A percentile compares a stretch with the other conserved stretches of the same genome.
Evolutionary conservation across 2,888 invertebrate species (phyloP).

Genomic region (Gymnosoma rotundatum): DNA sequence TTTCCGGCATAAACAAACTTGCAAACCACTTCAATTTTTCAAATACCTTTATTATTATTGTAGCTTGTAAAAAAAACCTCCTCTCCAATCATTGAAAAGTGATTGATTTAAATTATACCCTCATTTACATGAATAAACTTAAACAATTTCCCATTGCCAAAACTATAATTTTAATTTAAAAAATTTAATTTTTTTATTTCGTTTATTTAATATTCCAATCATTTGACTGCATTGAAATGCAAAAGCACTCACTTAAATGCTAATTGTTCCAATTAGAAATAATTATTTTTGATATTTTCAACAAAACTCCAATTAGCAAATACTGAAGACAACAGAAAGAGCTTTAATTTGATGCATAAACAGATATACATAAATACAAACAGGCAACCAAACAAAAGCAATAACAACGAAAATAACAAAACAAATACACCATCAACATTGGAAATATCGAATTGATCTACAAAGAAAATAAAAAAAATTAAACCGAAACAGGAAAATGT

Average conservation of each 20-base stretch:
- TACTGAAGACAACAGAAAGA: slow-evolving; percentile 1
- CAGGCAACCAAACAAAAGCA: background rate
- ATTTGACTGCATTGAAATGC: slow-evolving; percentile 50
- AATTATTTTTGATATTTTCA: slow-evolving; percentile 59
- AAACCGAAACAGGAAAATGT: slow-evolving; percentile 36
- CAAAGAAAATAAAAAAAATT: background rate
- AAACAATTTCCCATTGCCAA: no score
- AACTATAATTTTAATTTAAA: no score
- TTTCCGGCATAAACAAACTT: no score
- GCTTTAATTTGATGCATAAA: background rate
- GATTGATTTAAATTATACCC: no score
- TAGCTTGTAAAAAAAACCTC: no score
- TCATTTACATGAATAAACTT: no score
- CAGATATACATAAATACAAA: background rate
- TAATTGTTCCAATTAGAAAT: slow-evolving; percentile 65
- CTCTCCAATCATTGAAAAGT: no score
- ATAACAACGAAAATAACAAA: background rate
- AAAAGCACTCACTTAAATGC: slow-evolving; percentile 54
- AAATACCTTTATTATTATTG: no score
- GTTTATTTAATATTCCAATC: slow-evolving; percentile 9
- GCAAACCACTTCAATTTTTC: no score
- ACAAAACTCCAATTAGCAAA: slow-evolving; percentile 54
- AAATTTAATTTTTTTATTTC: no score
- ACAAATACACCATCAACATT: background rate
- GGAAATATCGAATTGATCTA: slow-evolving; percentile 2